A percentile compares a stretch with the other conserved stretches of the same genome.
These are phyloP conservation scores for Pseudobourletiella spinata DNA, from an alignment of 1,140 invertebrate species.

Conservation along the genomic window DNA sequence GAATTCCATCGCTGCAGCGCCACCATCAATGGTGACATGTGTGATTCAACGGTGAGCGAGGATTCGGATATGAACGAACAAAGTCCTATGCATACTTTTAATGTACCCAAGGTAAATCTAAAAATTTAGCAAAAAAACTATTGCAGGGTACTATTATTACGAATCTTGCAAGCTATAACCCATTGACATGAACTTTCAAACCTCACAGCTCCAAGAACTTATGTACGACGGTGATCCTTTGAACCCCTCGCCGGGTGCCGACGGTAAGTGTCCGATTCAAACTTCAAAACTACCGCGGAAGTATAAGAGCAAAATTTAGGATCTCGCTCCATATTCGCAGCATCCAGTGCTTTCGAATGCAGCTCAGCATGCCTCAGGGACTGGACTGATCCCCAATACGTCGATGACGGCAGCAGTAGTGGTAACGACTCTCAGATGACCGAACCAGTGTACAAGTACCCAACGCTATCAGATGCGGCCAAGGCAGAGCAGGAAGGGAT, in stretches of 20 bases:
- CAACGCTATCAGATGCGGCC: not conserved
- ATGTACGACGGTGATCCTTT: not conserved
- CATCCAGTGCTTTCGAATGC: not conserved
- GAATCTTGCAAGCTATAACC: no score
- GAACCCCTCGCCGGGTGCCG: not conserved
- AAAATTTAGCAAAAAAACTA: no score
- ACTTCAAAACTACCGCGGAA: not conserved
- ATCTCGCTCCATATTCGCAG: not conserved
- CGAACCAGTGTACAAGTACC: not conserved
- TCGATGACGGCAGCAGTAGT: no score
- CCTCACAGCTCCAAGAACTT: conserved; percentile 5
- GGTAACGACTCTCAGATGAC: no score
- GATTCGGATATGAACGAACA: not conserved
- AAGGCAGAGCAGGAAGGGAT: not conserved
- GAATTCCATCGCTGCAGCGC: not conserved
- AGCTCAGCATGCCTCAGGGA: not conserved
- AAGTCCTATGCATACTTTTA: not conserved
- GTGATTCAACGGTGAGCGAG: not conserved
- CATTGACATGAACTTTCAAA: no score
- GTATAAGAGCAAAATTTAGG: not conserved
- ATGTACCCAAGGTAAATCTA: not conserved
- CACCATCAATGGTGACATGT: not conserved
- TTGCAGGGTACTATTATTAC: no score
- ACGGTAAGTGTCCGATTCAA: not conserved
- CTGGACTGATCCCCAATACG: not conserved